phyloP scores from a whole-genome alignment of 2,113 vertebrate genomes.

The Morone chrysops region DNA sequence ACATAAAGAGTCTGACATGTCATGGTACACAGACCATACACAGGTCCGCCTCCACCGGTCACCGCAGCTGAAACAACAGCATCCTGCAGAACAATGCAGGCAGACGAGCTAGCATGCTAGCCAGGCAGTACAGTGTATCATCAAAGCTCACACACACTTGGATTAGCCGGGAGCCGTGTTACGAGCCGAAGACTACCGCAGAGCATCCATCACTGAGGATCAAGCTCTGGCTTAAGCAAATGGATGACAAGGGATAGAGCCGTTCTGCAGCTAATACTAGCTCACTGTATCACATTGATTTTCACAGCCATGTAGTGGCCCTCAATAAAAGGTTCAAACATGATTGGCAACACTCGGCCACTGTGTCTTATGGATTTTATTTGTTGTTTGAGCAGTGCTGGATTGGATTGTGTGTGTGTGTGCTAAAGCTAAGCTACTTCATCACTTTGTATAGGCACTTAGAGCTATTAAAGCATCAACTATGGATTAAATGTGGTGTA shows the following conservation, averaged over 20 bases:
- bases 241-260: constrained; percentile 79
- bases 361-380: constrained; percentile 62
- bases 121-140: constrained; percentile 51
- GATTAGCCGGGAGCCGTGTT: constrained; percentile 73
- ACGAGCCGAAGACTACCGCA: constrained; percentile 58
- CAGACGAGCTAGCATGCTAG: constrained; percentile 49
- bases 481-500: constrained; percentile 33
- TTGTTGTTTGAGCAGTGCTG: constrained; percentile 37
- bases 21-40: neutral
- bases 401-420: constrained; percentile 25
- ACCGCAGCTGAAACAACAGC: constrained; percentile 52
- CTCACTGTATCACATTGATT: constrained; percentile 78
- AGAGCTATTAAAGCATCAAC: constrained; percentile 40
- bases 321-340: constrained; percentile 59
- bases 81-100: constrained; percentile 35
- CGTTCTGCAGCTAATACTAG: constrained; percentile 69
- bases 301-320: constrained; percentile 55
- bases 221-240: constrained; percentile 77
- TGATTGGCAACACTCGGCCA: constrained; percentile 53
- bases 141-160: constrained; percentile 59
- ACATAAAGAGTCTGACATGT: constrained; percentile 26
- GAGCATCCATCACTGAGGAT: constrained; percentile 79
- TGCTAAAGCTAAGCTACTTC: constrained; percentile 19
- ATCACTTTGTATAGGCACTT: constrained; percentile 50
- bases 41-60: neutral